Conservation (phyloP, 2,888 invertebrate species). For the Watsonalla cultraria region DNA sequence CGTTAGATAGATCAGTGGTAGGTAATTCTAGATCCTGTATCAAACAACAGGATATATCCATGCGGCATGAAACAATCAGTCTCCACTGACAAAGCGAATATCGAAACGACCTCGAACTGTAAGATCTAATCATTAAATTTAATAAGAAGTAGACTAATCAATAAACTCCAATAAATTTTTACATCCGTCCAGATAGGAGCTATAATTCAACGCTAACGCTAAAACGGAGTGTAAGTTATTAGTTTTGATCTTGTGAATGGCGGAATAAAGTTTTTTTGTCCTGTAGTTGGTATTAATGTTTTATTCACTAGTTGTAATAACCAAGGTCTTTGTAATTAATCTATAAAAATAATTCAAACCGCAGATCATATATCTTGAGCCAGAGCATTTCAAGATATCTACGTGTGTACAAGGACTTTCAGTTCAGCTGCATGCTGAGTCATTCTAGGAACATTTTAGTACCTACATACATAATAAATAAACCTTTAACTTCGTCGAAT, state of each 20-base stretch:
- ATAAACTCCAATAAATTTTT: constrained; percentile 14
- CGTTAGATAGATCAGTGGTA: no score
- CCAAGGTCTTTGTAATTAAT: constrained; percentile 48
- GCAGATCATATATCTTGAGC: constrained; percentile 28
- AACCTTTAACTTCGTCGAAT: not conserved
- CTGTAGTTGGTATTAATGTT: constrained; percentile 3
- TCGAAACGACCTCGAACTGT: constrained; percentile 25
- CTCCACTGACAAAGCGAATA: constrained; percentile 20
- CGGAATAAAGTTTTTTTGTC: constrained; percentile 51
- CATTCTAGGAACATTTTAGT: constrained; percentile 1
- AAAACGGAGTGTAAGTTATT: constrained; percentile 29
- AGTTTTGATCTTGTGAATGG: constrained; percentile 62
- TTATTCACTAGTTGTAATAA: constrained; percentile 10
- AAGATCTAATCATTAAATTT: constrained; percentile 19
- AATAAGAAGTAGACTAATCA: constrained; percentile 9
- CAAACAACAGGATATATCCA: constrained; percentile 17
- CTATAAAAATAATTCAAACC: constrained; percentile 30
- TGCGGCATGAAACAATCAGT: constrained; percentile 11
- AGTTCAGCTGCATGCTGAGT: constrained; percentile 12
- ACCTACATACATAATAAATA: not conserved
- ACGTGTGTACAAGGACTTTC: constrained; percentile 18
- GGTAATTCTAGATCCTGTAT: not conserved
- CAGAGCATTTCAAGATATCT: constrained; percentile 22
- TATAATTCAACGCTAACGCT: constrained; percentile 11
- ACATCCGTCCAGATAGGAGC: constrained; percentile 10